These are phyloP conservation scores for Murina feae DNA, from an alignment of 2,113 vertebrate genomes.

Conservation along the genomic window DNA sequence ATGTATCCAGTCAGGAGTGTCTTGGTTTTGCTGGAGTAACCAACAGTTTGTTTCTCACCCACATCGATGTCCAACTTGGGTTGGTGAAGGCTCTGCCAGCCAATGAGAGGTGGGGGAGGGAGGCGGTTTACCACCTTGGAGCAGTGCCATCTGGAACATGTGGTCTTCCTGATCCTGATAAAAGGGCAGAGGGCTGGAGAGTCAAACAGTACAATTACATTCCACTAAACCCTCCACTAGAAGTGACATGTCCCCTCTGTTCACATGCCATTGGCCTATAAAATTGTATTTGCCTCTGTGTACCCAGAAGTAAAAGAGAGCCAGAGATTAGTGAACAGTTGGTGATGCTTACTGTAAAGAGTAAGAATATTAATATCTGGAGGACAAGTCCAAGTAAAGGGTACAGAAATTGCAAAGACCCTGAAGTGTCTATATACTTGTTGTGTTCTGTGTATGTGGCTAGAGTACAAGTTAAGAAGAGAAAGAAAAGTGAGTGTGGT, in stretches of 20 bases:
- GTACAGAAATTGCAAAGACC: not conserved
- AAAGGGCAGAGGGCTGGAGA: not conserved
- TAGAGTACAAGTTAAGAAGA: not conserved
- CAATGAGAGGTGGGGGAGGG: fast-evolving
- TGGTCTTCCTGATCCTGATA: not conserved
- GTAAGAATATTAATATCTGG: not conserved
- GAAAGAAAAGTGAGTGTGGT: not conserved
- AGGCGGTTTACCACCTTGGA: not conserved
- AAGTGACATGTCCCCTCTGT: not conserved
- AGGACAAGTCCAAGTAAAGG: not conserved
- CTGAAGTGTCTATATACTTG: not conserved
- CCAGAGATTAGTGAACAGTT: not conserved
- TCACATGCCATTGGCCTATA: not conserved
- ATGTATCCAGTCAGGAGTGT: not conserved
- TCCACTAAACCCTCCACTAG: not conserved
- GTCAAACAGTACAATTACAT: not conserved
- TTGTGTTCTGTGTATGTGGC: not conserved
- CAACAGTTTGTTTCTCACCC: not conserved
- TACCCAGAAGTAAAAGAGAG: not conserved
- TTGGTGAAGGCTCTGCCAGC: not conserved
- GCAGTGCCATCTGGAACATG: not conserved
- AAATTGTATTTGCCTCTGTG: not conserved
- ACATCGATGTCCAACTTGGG: fast-evolving
- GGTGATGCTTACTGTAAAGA: not conserved
- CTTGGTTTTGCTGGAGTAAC: not conserved